Evolutionary conservation across 2,888 invertebrate species (phyloP), one percentile per base, ranked within the genome.

Genomic region (Opisthograptis luteolata): DNA sequence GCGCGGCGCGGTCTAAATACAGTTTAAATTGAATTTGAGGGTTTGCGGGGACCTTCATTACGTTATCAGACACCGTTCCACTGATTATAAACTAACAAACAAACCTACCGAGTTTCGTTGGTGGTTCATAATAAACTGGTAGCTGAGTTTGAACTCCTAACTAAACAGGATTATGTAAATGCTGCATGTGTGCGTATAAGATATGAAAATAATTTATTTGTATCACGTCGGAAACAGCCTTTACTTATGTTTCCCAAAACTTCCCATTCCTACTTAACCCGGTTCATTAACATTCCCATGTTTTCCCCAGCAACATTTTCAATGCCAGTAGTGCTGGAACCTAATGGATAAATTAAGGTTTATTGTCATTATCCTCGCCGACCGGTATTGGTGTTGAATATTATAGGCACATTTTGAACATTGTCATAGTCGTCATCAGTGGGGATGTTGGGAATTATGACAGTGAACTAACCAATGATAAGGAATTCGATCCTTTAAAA

Each of bases 171-270:
- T 43, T 49, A 49, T 43, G 49, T 28, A 49, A 49, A 49, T 43
- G 25, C 14, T 15, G 42, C 32, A 43, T 32, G 49, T 39, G 49
- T 32, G 32, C 43, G 42, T 22, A 27, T 13, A 13, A 43, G 43
- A 49, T 50, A 44, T 13, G 43, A 44, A 44, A 44, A 44, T 50
- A 43, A 50, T 50, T n/a, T 40, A 40, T 50, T 40, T 32, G 25
- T 27, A 31, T 20, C 20, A 1, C n/a, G 28, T 28, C 6, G 28
- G 13, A 6, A 13, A 28, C 24, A 2, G 8, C n/a, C 2, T 7
- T 6, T 13, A 7, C 13, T 13, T 13, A 28, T 28, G 13, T 12
- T 7, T 6, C 25, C 24, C 25, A n/a, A n/a, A n/a, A n/a, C n/a
- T n/a, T n/a, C n/a, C n/a, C n/a, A n/a, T n/a, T n/a, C n/a, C n/a